A percentile compares a stretch with the other conserved stretches of the same genome.
phyloP scores from a whole-genome alignment of 2,888 invertebrate genomes.

The Schizaphis graminum region DNA sequence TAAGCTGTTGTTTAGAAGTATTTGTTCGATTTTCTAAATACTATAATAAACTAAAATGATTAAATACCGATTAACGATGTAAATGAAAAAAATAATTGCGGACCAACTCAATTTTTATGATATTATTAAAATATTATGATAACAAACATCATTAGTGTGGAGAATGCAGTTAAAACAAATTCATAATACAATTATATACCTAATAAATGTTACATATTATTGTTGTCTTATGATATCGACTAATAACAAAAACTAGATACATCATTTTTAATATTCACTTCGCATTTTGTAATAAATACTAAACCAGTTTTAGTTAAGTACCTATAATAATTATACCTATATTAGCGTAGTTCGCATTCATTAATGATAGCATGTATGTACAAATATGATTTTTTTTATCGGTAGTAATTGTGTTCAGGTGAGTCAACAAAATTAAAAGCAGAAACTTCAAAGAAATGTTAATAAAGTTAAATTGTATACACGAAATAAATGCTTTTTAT shows the following conservation, averaged over 20 bases:
- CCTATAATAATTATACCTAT: neutral
- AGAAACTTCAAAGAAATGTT: neutral
- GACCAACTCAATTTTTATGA: neutral
- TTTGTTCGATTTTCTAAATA: neutral
- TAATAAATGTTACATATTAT: neutral
- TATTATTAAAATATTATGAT: neutral
- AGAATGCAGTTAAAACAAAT: neutral
- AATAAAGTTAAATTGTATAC: neutral
- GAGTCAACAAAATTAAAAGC: neutral
- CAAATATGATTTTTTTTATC: neutral
- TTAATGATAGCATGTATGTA: neutral
- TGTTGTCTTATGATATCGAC: neutral
- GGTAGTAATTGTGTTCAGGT: neutral
- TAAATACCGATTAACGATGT: neutral
- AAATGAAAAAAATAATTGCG: neutral
- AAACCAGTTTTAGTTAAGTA: neutral
- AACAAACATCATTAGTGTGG: neutral
- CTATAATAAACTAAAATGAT: neutral
- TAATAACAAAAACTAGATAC: neutral
- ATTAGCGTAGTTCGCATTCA: neutral
- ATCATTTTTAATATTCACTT: neutral
- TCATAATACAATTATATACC: neutral
- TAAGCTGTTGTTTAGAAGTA: neutral
- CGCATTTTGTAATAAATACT: neutral
- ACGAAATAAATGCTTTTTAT: neutral